Percentiles rank a stretch among this genome's conserved stretches.
phyloP scores from a whole-genome alignment of 2,888 invertebrate genomes.

The Metacarcinus magister region DNA sequence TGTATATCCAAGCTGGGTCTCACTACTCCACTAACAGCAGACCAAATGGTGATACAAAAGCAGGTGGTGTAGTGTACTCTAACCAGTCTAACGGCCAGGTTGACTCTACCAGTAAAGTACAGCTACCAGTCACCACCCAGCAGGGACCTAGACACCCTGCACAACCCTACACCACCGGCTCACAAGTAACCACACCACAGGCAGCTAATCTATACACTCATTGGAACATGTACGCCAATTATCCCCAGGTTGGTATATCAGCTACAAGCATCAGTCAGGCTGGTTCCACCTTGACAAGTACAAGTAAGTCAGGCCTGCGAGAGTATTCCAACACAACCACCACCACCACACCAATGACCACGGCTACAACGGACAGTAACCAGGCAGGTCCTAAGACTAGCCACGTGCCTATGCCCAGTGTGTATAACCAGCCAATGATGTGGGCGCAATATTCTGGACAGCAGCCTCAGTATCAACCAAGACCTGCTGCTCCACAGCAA shows the following conservation, averaged over 20 bases:
- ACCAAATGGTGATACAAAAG: constrained; percentile 44
- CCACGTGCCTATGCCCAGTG: not conserved
- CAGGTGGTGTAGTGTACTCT: constrained; percentile 61
- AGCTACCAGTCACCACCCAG: constrained; percentile 58
- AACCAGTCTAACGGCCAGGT: constrained; percentile 38
- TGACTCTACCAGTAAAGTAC: not conserved
- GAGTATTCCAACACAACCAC: not conserved
- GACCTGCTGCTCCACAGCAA: constrained; percentile 64
- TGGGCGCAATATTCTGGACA: constrained; percentile 64
- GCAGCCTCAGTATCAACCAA: constrained; percentile 69
- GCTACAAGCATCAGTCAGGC: constrained; percentile 71
- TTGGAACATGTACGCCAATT: constrained; percentile 76
- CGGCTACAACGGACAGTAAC: not conserved
- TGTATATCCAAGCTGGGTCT: constrained; percentile 70
- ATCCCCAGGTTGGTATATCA: constrained; percentile 71
- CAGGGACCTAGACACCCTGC: constrained; percentile 49
- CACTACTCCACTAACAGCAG: constrained; percentile 55
- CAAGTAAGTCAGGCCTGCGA: constrained; percentile 64
- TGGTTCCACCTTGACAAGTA: constrained; percentile 57
- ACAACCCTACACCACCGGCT: constrained; percentile 13
- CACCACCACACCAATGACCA: not conserved
- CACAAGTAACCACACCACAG: not conserved
- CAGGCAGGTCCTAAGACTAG: constrained; percentile 34
- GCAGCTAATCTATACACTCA: not conserved
- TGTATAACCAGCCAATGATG: constrained; percentile 63